phyloP scores from a whole-genome alignment of 2,797 vertebrate species.

The Babyrousa celebensis region DNA sequence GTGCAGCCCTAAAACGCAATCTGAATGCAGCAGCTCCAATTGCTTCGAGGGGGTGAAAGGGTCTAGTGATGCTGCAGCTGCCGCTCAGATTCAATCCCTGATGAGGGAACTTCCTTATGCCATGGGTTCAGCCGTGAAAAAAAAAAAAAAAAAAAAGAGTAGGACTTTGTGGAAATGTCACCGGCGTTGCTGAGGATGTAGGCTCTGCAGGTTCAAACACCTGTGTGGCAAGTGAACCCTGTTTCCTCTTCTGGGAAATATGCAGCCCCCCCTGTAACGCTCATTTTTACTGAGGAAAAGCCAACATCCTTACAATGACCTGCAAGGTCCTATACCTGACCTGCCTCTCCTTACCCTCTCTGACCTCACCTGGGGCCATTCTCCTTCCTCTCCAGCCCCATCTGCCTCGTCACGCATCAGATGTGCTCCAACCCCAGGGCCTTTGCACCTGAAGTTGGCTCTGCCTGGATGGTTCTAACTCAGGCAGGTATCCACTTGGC shows the following conservation, averaged over 20 bases:
- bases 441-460: neutral
- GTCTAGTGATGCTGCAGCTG: too few species aligned
- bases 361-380: neutral
- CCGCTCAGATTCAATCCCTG: too few species aligned
- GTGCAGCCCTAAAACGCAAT: too few species aligned
- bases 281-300: neutral
- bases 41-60: too few species aligned
- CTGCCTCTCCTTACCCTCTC: neutral
- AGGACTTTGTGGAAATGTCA: neutral
- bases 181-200: fast-evolving
- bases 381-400: neutral
- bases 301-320: neutral
- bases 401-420: neutral
- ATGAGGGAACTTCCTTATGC: too few species aligned
- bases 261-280: too few species aligned
- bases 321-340: neutral
- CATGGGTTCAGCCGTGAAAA: too few species aligned
- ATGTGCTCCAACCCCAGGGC: neutral
- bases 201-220: neutral
- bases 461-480: neutral
- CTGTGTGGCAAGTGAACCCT: neutral
- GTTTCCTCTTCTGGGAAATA: neutral
- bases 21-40: too few species aligned
- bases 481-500: neutral
- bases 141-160: neutral